These are phyloP conservation scores for Phlogophora meticulosa DNA, from an alignment of 2,888 invertebrate species.

Conservation along the genomic window DNA sequence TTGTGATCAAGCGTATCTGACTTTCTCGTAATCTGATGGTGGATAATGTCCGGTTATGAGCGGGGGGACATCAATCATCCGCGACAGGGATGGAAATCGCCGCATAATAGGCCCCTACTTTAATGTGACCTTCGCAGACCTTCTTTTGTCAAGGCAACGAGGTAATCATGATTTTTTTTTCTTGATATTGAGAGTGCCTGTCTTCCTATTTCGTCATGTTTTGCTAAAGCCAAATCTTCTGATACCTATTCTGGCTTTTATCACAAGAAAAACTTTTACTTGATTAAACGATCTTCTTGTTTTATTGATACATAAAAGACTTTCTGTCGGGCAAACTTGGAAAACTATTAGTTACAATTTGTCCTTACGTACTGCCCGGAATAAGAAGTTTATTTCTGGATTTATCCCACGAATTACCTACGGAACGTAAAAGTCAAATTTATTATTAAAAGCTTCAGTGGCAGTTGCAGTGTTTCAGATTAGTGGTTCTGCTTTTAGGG, in stretches of 20 bases:
- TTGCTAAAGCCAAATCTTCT: neutral
- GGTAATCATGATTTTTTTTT: constrained; percentile 28
- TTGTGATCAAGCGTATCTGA: constrained; percentile 53
- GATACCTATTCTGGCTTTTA: neutral
- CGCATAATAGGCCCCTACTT: constrained; percentile 60
- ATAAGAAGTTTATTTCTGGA: neutral
- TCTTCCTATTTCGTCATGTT: neutral
- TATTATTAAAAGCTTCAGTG: constrained; percentile 4
- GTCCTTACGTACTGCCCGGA: neutral
- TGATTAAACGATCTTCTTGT: neutral
- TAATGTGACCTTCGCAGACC: constrained; percentile 60
- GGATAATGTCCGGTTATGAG: constrained; percentile 57
- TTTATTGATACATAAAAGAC: neutral
- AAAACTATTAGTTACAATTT: constrained; percentile 37
- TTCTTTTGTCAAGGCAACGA: constrained; percentile 34
- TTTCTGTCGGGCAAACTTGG: neutral
- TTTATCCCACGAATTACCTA: neutral
- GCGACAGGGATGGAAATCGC: constrained; percentile 57
- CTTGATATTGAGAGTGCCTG: neutral
- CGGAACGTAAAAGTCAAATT: neutral
- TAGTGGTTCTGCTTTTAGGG: neutral
- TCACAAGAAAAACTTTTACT: neutral
- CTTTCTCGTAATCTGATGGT: constrained; percentile 62
- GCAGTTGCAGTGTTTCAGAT: neutral
- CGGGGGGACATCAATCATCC: constrained; percentile 67